These are phyloP conservation scores for Tragelaphus scriptus DNA, from an alignment of 2,113 vertebrate genomes.

Conservation along the genomic window DNA sequence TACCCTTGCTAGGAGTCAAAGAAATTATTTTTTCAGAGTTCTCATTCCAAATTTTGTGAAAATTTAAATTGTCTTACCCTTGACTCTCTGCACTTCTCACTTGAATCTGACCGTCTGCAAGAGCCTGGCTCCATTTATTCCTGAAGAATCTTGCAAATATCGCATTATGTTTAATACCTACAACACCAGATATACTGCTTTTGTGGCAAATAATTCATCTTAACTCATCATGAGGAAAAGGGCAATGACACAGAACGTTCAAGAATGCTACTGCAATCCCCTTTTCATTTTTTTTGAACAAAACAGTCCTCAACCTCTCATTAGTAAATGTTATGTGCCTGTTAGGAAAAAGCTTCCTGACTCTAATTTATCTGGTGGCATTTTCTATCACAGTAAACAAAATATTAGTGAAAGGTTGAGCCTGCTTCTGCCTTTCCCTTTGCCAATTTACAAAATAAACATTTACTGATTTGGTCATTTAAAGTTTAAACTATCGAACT, in stretches of 20 bases:
- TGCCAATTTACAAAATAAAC: constrained; percentile 37
- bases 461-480: constrained; percentile 44
- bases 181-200: not conserved
- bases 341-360: constrained; percentile 16
- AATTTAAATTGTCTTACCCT: not conserved
- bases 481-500: constrained; percentile 59
- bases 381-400: constrained; percentile 70
- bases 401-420: constrained; percentile 60
- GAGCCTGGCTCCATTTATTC: not conserved
- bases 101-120: not conserved
- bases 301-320: not conserved
- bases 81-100: not conserved
- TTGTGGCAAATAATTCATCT: constrained; percentile 7
- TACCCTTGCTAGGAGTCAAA: not conserved
- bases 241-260: not conserved
- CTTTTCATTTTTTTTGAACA: constrained; percentile 31
- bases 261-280: not conserved
- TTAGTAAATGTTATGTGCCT: constrained; percentile 19
- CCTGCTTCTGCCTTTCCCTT: constrained; percentile 10
- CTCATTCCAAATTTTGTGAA: not conserved
- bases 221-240: constrained; percentile 13
- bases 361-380: constrained; percentile 35
- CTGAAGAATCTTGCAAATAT: not conserved
- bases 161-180: not conserved
- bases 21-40: not conserved